Evolutionary conservation across 1,140 invertebrate species (phyloP), one percentile per base, ranked within the genome.

Genomic region (Penaeus vannamei): DNA sequence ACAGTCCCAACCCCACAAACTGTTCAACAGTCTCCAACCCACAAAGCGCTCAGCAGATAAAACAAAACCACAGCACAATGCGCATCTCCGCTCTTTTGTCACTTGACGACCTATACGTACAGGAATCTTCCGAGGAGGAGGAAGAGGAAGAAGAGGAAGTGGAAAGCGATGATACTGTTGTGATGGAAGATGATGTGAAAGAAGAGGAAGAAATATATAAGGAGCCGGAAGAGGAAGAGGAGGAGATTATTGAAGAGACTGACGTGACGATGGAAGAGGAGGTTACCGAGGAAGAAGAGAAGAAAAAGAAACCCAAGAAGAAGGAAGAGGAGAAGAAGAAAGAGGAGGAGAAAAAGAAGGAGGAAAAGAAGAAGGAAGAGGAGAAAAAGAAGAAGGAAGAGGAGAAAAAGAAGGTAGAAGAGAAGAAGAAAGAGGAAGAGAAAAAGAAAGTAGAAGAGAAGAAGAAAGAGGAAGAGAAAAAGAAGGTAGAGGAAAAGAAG

Each of bases 261-360:
- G 69, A 91, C 53, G 53, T 53, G 76, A 64, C 60, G 91, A 93
- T 62, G 92, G 94, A 89, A 92, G 94, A 83, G 93, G 93, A 91
- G 94, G 94, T 91, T 20, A 81, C 36, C n/a, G 46, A 93, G 89
- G 93, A 94, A 91, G 93, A 90, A 83, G 77, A 91, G 77, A 90
- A 91, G 80, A 82, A 59, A n/a, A 85, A 90, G 36, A 91, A 86
- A 72, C 53, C 46, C 10, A 76, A 91, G 46, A 36, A 60, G 82
- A 86, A 83, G 66, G 23, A 81, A 8, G 62, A 89, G 72, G 93
- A 91, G 84, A 94, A 94, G 92, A 93, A 93, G 80, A 92, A 93
- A 92, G 93, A 94, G 81, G 92, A 93, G 23, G 93, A 93, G 84
- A 91, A 93, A 72, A 92, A 94, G 84, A 92, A 46, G 8, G 84